Evolutionary conservation across 2,113 vertebrate species (phyloP), one percentile per base, ranked within the genome.

Genomic region (Xyrauchen texanus): DNA sequence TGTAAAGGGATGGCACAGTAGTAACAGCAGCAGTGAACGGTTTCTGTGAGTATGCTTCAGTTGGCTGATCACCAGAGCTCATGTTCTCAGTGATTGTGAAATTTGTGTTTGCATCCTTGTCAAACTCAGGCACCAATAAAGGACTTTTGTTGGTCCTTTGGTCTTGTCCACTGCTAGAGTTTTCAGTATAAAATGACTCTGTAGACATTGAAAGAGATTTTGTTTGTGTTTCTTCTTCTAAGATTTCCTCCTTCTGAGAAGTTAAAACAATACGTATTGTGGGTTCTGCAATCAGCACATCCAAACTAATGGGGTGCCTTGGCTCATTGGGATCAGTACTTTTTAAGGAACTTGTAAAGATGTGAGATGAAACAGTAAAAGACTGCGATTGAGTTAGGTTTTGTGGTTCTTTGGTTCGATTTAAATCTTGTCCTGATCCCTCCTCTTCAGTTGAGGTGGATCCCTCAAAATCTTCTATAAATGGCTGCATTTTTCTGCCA

Each of bases 381-480:
- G 81, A 68, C 16, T 76, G 42, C 0, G 21, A 5, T 0, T 47
- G 76, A 4, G 74, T 82, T 53, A 78, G 78, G 0, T 74, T 8
- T 3, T 4, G 8, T 45, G 58, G 13, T 7, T 0, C 79, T 60
- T 89, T 82, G 3, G 67, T 5, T 0, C 77, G 51, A 16, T 83
- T 68, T 12, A 42, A 8, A 5, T 89, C 88, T 68, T 88, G 82
- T 65, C 88, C 90, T 0, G 90, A 91, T 16, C 71, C 76, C 16
- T 89, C 90, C 0, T 89, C 89, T 44, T 89, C 83, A 7, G 76
- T 15, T 0, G 80, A 85, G 11, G 81, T 52, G 3, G 82, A 88
- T 15, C 81, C 82, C n/a, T 88, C 85, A 45, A 71, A 78, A 71
- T 86, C 89, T 55, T 88, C 90, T 2, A 85, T 74, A 0, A 78